A percentile compares a stretch with the other conserved stretches of the same genome.
These are phyloP conservation scores for Poecilia latipinna DNA, from an alignment of 2,113 vertebrate genomes.

Conservation along the genomic window DNA sequence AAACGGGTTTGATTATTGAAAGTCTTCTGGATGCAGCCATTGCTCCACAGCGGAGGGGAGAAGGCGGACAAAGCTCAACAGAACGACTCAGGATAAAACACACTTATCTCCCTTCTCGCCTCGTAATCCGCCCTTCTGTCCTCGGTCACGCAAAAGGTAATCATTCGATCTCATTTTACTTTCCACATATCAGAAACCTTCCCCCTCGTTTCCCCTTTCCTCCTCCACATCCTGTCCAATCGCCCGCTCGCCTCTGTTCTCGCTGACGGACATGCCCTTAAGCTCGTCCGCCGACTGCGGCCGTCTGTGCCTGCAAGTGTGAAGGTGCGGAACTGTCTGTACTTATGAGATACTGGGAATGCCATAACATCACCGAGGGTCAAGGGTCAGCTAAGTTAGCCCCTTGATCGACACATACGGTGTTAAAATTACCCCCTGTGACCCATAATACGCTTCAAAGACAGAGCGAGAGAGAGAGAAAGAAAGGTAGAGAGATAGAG, in stretches of 20 bases:
- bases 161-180: too few relatives aligned
- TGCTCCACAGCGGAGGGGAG: too few relatives aligned
- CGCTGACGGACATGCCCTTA: too few relatives aligned
- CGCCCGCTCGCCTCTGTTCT: too few relatives aligned
- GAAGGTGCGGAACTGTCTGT: neutral
- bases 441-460: conserved; percentile 4
- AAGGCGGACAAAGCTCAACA: neutral
- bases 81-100: neutral
- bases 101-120: neutral
- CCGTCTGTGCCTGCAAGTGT: too few relatives aligned
- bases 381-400: conserved; percentile 1
- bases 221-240: too few relatives aligned
- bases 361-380: conserved; percentile 3
- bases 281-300: conserved; percentile 3
- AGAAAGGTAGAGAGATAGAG: too few relatives aligned
- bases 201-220: too few relatives aligned
- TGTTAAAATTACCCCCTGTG: neutral
- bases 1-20: neutral
- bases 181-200: too few relatives aligned
- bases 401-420: neutral
- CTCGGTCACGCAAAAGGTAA: neutral
- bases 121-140: conserved; percentile 7
- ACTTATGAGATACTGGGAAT: neutral
- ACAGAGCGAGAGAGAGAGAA: neutral
- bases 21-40: neutral